Evolutionary conservation across 2,888 invertebrate genomes (phyloP).

Genomic region (Eupithecia dodoneata): DNA sequence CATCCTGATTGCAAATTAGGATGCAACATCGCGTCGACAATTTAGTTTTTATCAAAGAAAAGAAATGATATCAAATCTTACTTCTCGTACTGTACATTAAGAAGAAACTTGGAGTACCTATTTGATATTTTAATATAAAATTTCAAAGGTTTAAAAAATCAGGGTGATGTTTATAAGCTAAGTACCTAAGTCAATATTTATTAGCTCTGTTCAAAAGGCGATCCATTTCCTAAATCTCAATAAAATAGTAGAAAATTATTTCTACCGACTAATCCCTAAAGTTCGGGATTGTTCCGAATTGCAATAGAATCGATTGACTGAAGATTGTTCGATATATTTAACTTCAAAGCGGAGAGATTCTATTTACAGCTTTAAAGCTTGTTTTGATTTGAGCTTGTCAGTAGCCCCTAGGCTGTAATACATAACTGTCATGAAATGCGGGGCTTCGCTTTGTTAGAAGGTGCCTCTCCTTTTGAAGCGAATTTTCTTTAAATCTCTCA

Average conservation of each 20-base stretch:
- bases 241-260: not conserved
- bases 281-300: conserved; percentile 15
- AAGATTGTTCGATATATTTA: conserved; percentile 16
- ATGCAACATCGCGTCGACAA: conserved; percentile 6
- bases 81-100: not conserved
- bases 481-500: conserved; percentile 49
- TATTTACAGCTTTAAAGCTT: conserved; percentile 36
- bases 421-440: conserved; percentile 50
- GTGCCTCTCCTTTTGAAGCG: conserved; percentile 47
- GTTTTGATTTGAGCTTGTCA: conserved; percentile 41
- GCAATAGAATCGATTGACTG: conserved; percentile 20
- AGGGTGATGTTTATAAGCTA: not conserved
- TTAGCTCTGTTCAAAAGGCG: not conserved
- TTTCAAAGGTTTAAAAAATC: not conserved
- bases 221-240: not conserved
- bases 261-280: not conserved
- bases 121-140: not conserved
- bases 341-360: conserved; percentile 35
- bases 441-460: conserved; percentile 49
- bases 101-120: not conserved
- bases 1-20: conserved; percentile 22
- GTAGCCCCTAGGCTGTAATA: conserved; percentile 40
- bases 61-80: not conserved
- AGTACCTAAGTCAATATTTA: not conserved
- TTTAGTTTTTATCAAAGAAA: conserved; percentile 15